phyloP scores from a whole-genome alignment of 2,888 invertebrate genomes.

The Monopis laevigella region DNA sequence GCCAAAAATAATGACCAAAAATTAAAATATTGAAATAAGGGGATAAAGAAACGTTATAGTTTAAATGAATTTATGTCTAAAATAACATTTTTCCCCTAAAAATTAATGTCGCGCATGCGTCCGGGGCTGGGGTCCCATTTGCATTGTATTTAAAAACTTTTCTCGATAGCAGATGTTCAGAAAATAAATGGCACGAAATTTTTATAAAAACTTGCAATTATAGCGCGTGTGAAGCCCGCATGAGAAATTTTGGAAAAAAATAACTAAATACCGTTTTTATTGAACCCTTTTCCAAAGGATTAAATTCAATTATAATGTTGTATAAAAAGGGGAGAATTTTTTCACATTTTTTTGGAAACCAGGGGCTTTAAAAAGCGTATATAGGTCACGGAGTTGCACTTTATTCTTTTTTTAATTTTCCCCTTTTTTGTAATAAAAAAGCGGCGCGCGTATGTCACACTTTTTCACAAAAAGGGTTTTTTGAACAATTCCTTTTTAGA shows the following conservation, averaged over 20 bases:
- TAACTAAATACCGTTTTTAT: constrained; percentile 50
- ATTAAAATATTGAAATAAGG: constrained; percentile 58
- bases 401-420: constrained; percentile 34
- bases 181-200: constrained; percentile 63
- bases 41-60: constrained; percentile 45
- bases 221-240: constrained; percentile 28
- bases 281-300: constrained; percentile 64
- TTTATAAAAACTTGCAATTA: constrained; percentile 57
- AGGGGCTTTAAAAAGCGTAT: constrained; percentile 37
- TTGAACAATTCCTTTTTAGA: constrained; percentile 50
- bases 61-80: constrained; percentile 60
- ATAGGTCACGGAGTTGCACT: constrained; percentile 59
- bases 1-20: too few relatives aligned
- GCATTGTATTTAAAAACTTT: constrained; percentile 54
- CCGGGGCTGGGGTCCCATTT: constrained; percentile 39
- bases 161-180: constrained; percentile 54
- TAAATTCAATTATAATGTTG: constrained; percentile 52
- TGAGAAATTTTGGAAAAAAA: constrained; percentile 26
- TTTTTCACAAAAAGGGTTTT: constrained; percentile 36
- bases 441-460: constrained; percentile 54
- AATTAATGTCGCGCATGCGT: constrained; percentile 46
- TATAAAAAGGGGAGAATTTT: constrained; percentile 38
- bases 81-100: constrained; percentile 58
- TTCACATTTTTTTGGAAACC: constrained; percentile 51
- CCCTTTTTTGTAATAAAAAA: constrained; percentile 27